phyloP scores from a whole-genome alignment of 2,113 vertebrate genomes.

The Podiceps cristatus region DNA sequence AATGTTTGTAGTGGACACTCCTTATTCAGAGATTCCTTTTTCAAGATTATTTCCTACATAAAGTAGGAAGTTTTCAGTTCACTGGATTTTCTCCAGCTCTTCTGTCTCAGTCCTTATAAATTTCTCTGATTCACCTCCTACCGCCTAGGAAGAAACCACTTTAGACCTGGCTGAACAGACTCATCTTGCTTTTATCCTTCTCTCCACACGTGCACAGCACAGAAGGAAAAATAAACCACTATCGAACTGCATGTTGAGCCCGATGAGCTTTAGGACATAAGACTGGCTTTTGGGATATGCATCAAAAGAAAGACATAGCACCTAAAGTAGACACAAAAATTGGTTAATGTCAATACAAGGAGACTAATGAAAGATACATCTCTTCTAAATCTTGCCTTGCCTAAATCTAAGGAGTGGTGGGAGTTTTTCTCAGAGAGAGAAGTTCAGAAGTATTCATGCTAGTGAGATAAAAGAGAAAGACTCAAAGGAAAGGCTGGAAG shows the following conservation, averaged over 20 bases:
- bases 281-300: neutral
- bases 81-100: neutral
- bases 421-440: neutral
- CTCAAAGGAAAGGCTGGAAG: neutral
- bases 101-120: neutral
- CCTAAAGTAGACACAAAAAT: neutral
- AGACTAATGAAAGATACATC: neutral
- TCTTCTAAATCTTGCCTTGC: neutral
- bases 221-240: neutral
- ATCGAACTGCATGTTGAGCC: fast-evolving
- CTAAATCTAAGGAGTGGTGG: neutral
- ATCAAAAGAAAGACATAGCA: neutral
- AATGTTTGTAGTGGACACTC: neutral
- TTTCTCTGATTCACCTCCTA: neutral
- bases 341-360: neutral
- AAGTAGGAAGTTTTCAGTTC: neutral
- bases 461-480: neutral
- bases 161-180: neutral
- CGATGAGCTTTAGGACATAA: neutral
- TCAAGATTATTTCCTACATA: neutral
- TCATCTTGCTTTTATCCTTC: neutral
- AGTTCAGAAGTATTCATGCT: neutral
- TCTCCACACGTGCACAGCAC: neutral
- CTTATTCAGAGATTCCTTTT: neutral
- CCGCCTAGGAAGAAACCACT: neutral